Evolutionary conservation across 2,113 vertebrate species (phyloP).

Genomic region (Polyodon spathula): DNA sequence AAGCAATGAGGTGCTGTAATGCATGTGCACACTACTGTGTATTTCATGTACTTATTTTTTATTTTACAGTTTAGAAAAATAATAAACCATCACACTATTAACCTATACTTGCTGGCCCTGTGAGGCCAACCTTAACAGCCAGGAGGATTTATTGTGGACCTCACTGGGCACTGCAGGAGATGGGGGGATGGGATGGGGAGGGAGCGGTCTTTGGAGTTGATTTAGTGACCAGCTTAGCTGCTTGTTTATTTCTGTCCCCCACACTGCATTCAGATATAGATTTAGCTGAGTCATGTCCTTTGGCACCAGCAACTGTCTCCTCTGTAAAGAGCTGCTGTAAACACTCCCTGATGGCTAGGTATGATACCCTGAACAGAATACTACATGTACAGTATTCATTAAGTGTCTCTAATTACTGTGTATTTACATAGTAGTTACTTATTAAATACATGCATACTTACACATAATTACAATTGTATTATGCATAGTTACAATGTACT

Average conservation of each 20-base stretch:
- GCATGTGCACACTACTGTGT: too few relatives aligned
- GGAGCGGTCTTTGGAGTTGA: background rate
- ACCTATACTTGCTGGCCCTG: background rate
- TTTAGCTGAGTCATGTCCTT: slow-evolving; percentile 18
- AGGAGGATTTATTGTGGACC: background rate
- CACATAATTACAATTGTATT: background rate
- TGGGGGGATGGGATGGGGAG: background rate
- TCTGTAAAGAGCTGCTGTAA: background rate
- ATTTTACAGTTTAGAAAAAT: too few relatives aligned
- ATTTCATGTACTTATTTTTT: too few relatives aligned
- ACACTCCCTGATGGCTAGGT: background rate
- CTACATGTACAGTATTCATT: background rate
- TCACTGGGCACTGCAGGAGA: background rate
- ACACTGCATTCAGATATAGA: slow-evolving; percentile 1
- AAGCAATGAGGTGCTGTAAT: too few relatives aligned
- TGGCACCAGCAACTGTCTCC: background rate
- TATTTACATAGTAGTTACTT: too few relatives aligned
- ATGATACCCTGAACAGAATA: background rate
- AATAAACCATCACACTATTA: too few relatives aligned
- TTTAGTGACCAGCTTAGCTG: slow-evolving; percentile 11
- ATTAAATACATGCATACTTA: background rate
- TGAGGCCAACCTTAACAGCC: too few relatives aligned
- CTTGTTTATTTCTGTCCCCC: background rate
- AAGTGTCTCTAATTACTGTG: background rate
- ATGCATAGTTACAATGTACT: background rate